Base-by-base conservation (phyloP, 2,797 vertebrate genomes). In the Remorina albescens region DNA sequence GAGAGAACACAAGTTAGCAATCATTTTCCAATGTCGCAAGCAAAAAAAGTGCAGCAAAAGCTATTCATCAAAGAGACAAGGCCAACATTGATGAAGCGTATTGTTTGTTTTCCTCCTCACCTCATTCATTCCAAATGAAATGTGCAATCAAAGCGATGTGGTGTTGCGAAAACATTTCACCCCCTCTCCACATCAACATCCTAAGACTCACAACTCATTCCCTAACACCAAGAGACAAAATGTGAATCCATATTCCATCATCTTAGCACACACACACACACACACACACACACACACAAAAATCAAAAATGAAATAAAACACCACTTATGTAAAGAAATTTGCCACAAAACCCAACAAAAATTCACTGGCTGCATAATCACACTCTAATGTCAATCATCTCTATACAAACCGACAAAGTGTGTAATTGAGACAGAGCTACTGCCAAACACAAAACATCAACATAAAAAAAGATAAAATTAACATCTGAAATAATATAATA, bases 41-140 rank as follows among this genome's bases (percentile, higher is more conserved):
- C 54, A 67, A 67, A 80, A 78, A 85, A 88, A 73, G 50, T 74
- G 76, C 73, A 69, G 78, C 75, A 73, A 74, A 75, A 83, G 80
- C 83, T 76, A 87, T 89, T 90, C 71, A 83, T 91, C 90, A 91
- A 64, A 82, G 47, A 86, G 88, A 91, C 90, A 88, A 81, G 73
- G 74, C 81, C 83, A 86, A 82, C 88, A 85, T 63, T 89, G 89
- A 93, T 89, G 87, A 89, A 87, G 87, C 74, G 58, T 79, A 89
- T 69, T 86, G 83, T 91, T 91, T 90, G 84, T 87, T 85, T 90
- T 79, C 72, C 49, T 87, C 67, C 65, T 79, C 84, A 79, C 81
- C 87, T 81, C 90, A 83, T 90, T 90, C 85, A 88, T 89, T 86
- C 79, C 32, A 34, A 87, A 89, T 81, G 82, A 90, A 88, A 90